These are phyloP conservation scores for Manacus vitellinus DNA, from an alignment of 2,113 vertebrate species.

Conservation along the genomic window DNA sequence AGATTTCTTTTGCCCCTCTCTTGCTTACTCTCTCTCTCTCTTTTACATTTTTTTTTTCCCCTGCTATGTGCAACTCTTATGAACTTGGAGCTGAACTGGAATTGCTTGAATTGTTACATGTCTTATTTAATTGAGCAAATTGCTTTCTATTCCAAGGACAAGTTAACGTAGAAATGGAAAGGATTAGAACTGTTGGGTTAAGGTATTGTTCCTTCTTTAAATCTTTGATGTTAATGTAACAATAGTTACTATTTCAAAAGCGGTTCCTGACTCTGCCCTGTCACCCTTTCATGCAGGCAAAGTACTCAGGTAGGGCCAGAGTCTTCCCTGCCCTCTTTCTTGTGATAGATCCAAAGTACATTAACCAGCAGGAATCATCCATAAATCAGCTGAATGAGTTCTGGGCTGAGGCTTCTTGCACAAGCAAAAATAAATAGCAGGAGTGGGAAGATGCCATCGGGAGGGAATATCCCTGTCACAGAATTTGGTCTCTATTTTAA, in stretches of 20 bases:
- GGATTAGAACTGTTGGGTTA: conserved; percentile 37
- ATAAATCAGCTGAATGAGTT: neutral
- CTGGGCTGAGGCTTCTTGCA: neutral
- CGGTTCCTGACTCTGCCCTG: neutral
- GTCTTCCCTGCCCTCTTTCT: neutral
- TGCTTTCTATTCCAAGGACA: conserved; percentile 41
- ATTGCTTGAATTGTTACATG: conserved; percentile 5
- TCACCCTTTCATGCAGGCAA: neutral
- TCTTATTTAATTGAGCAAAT: conserved; percentile 39
- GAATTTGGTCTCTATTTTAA: neutral
- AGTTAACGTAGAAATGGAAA: conserved; percentile 31
- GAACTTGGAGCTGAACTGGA: conserved; percentile 37
- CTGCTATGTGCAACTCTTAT: neutral
- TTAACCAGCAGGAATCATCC: neutral
- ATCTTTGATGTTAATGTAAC: conserved; percentile 41
- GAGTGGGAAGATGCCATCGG: neutral
- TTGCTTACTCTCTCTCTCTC: neutral
- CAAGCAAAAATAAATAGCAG: neutral
- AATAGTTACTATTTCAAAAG: conserved; percentile 29
- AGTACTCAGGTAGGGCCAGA: neutral
- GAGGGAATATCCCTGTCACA: neutral
- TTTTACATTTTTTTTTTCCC: neutral
- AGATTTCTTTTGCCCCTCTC: neutral
- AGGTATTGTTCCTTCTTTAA: neutral
- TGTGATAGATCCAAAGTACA: neutral